Percentiles rank a stretch among this genome's conserved stretches.
These are phyloP conservation scores for Amyelois transitella DNA, from an alignment of 1,140 invertebrate species.

Conservation along the genomic window DNA sequence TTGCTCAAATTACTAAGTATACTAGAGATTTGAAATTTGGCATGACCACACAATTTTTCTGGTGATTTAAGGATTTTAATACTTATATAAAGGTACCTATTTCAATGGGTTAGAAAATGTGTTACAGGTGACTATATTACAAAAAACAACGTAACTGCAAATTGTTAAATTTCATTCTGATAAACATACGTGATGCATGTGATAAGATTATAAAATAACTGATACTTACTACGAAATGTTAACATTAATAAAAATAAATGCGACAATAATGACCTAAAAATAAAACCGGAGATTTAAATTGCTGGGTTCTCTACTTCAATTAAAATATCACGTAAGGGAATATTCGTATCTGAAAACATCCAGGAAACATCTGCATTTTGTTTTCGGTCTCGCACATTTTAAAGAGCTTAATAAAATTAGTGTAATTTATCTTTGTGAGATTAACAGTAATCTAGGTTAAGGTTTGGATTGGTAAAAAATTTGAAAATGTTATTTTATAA, in stretches of 20 bases:
- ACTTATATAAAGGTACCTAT: too few relatives aligned
- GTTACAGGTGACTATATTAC: too few relatives aligned
- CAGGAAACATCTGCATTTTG: background rate
- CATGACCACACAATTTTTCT: too few relatives aligned
- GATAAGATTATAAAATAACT: background rate
- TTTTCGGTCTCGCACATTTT: background rate
- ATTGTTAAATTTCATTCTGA: background rate
- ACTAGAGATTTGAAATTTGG: too few relatives aligned
- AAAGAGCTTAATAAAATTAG: constrained; percentile 3
- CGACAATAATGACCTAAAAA: background rate
- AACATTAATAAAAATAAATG: background rate
- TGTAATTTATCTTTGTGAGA: constrained; percentile 3
- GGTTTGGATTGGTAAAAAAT: background rate
- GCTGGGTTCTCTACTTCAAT: background rate
- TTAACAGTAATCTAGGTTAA: constrained; percentile 2
- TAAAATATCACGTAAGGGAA: background rate
- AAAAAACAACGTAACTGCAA: constrained; percentile 1
- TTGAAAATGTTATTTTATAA: background rate
- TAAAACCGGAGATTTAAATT: background rate
- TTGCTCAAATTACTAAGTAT: too few relatives aligned
- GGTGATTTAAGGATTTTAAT: too few relatives aligned
- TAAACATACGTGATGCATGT: background rate
- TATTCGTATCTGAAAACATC: background rate
- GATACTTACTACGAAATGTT: background rate
- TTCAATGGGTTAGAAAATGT: too few relatives aligned